Conservation (phyloP, 2,888 invertebrate genomes). For the Euplagia quadripunctaria region DNA sequence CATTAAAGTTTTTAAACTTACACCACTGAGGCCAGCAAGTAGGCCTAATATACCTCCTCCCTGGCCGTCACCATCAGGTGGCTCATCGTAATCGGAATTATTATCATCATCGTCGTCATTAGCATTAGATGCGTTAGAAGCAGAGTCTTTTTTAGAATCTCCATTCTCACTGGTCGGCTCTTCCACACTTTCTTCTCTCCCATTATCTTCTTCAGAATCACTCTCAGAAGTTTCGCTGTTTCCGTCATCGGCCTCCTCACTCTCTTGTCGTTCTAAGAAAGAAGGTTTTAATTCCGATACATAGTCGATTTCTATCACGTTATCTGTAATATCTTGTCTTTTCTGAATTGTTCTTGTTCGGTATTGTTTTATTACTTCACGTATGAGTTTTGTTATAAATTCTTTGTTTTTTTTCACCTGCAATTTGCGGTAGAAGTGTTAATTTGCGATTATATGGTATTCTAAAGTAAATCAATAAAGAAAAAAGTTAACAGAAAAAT, state of each 20-base stretch:
- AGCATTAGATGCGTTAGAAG: conserved; percentile 44
- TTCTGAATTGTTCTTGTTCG: conserved; percentile 35
- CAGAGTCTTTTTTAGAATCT: conserved; percentile 61
- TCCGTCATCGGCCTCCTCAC: conserved; percentile 50
- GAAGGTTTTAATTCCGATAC: conserved; percentile 58
- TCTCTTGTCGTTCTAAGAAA: conserved; percentile 68
- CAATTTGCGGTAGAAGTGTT: conserved; percentile 6
- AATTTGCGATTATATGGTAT: not conserved
- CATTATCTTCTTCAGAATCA: conserved; percentile 50
- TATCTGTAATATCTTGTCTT: conserved; percentile 62
- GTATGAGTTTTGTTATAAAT: conserved; percentile 24
- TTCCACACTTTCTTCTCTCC: conserved; percentile 64
- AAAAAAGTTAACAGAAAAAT: too few species aligned
- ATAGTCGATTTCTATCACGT: conserved; percentile 68
- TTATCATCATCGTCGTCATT: conserved; percentile 53
- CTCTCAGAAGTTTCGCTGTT: conserved; percentile 51
- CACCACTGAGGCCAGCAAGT: conserved; percentile 80
- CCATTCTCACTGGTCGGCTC: conserved; percentile 48
- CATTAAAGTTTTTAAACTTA: conserved; percentile 56
- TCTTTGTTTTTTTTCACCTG: conserved; percentile 27
- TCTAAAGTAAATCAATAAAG: too few species aligned
- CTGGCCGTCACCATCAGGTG: conserved; percentile 78
- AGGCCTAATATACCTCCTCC: conserved; percentile 82
- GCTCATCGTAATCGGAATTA: conserved; percentile 77
- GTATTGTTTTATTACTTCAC: conserved; percentile 22